These are phyloP conservation scores for Lagodon rhomboides DNA, from an alignment of 2,797 vertebrate genomes.

Conservation along the genomic window DNA sequence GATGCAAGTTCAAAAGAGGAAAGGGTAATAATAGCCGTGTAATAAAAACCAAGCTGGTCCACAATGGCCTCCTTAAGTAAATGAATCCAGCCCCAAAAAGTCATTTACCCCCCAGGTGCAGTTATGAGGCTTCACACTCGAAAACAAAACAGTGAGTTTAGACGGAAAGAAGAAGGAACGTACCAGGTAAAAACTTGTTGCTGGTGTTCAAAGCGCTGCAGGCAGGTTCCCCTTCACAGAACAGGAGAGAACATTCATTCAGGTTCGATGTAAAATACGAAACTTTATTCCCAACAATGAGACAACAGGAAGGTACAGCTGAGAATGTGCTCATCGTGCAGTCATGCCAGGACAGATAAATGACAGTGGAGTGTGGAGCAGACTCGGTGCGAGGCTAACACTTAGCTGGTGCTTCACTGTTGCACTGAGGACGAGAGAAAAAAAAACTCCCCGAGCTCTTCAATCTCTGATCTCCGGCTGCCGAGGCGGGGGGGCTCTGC, in stretches of 20 bases:
- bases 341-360: constrained; percentile 18
- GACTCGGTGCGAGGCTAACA: constrained; percentile 36
- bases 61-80: constrained; percentile 71
- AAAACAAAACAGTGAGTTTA: constrained; percentile 31
- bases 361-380: constrained; percentile 17
- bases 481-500: constrained; percentile 41
- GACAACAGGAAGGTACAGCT: constrained; percentile 14
- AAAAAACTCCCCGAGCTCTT: constrained; percentile 22
- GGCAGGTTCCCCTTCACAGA: constrained; percentile 77
- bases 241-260: constrained; percentile 51
- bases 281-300: constrained; percentile 16
- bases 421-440: constrained; percentile 39
- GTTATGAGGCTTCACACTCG: constrained; percentile 28
- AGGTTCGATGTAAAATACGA: constrained; percentile 12
- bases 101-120: constrained; percentile 5
- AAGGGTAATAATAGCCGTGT: constrained; percentile 86
- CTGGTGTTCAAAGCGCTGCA: constrained; percentile 70
- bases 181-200: constrained; percentile 82
- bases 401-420: constrained; percentile 46
- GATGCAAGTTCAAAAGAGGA: constrained; percentile 86
- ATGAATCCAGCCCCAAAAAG: constrained; percentile 66
- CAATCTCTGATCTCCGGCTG: constrained; percentile 50
- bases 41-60: constrained; percentile 76
- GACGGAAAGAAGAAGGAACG: constrained; percentile 48
- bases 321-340: background rate